These are phyloP conservation scores for Paracentrotus lividus DNA, from an alignment of 53 echinoderm and acorn worm species.

Conservation along the genomic window DNA sequence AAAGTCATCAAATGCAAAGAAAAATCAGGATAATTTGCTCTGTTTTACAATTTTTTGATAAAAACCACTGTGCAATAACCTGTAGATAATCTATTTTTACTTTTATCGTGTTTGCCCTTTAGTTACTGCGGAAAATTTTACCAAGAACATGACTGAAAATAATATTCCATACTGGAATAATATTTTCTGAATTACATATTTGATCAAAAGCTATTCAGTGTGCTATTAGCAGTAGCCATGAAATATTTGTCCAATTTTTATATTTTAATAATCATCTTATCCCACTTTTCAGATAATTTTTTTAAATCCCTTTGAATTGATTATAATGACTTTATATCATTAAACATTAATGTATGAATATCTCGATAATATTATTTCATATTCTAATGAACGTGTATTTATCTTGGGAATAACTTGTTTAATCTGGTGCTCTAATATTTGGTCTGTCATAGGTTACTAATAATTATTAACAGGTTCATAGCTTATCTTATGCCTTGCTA, in stretches of 20 bases:
- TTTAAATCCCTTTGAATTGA: too few relatives aligned
- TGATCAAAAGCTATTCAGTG: not conserved
- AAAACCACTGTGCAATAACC: slow-evolving; percentile 1
- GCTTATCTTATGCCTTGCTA: too few relatives aligned
- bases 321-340: too few relatives aligned
- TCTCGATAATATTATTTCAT: too few relatives aligned
- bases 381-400: too few relatives aligned
- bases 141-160: not conserved
- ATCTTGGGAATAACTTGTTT: too few relatives aligned
- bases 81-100: not conserved
- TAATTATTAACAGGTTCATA: too few relatives aligned
- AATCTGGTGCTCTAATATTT: too few relatives aligned
- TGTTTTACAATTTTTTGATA: not conserved
- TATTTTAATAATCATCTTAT: too few relatives aligned
- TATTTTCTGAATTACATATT: not conserved
- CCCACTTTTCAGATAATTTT: too few relatives aligned
- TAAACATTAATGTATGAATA: too few relatives aligned
- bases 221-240: not conserved
- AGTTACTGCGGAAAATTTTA: not conserved
- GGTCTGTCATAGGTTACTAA: too few relatives aligned
- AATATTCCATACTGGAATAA: not conserved
- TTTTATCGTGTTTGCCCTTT: not conserved
- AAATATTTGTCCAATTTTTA: not conserved
- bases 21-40: not conserved
- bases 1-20: not conserved